Evolutionary conservation across 2,797 vertebrate species (phyloP).

Genomic region (Harpagifer antarcticus): DNA sequence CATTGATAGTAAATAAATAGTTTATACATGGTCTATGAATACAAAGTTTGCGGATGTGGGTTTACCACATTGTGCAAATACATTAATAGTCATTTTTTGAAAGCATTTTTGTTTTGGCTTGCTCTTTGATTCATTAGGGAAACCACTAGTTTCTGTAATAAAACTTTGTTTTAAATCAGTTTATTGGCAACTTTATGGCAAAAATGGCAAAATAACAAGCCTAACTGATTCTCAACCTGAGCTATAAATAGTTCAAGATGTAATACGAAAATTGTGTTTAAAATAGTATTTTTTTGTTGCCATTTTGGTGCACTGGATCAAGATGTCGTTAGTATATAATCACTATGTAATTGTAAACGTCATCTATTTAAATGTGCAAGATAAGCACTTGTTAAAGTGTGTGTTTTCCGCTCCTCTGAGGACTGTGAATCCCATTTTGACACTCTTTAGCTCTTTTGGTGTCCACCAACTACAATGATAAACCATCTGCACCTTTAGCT

Average conservation of each 20-base stretch:
- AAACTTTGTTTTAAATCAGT: neutral
- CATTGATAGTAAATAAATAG: neutral
- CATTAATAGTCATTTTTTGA: neutral
- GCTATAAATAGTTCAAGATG: neutral
- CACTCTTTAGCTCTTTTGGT: neutral
- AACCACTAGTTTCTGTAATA: neutral
- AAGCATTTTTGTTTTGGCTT: neutral
- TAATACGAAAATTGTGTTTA: neutral
- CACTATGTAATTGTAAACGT: neutral
- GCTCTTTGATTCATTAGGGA: neutral
- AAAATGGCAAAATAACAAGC: neutral
- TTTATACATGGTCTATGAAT: neutral
- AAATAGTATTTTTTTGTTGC: neutral
- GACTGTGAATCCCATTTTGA: neutral
- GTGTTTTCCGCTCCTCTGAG: neutral
- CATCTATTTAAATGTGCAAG: neutral
- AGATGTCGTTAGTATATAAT: neutral
- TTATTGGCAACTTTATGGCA: neutral
- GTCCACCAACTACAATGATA: neutral
- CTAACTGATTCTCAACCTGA: neutral
- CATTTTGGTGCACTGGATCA: neutral
- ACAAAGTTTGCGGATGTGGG: neutral
- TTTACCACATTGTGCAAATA: neutral
- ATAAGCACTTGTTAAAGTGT: neutral
- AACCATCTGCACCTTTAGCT: neutral